Conservation (phyloP, 2,113 vertebrate genomes). For the Thalassoma bifasciatum region DNA sequence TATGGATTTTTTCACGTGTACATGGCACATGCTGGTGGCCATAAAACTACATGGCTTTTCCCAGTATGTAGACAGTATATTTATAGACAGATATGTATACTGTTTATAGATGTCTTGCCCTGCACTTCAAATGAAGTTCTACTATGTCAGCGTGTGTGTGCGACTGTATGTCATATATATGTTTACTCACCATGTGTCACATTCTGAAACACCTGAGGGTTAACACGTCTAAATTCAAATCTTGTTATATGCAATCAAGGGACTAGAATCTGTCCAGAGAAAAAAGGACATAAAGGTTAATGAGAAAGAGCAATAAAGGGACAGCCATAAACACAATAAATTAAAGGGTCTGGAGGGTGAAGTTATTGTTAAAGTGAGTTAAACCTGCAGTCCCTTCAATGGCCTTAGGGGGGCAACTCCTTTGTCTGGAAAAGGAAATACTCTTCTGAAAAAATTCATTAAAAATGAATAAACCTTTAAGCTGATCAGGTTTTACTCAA, state of each 20-base stretch:
- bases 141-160: constrained; percentile 2
- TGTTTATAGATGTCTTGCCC: constrained; percentile 27
- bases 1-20: not conserved
- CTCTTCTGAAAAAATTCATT: too few relatives aligned
- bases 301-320: too few relatives aligned
- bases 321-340: too few relatives aligned
- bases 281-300: too few relatives aligned
- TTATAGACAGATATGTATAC: not conserved
- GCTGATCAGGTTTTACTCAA: too few relatives aligned
- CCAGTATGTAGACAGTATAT: not conserved
- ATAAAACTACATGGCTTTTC: not conserved
- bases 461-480: too few relatives aligned
- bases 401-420: too few relatives aligned
- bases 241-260: not conserved
- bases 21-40: not conserved
- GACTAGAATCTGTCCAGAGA: too few relatives aligned
- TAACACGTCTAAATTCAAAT: not conserved
- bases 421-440: too few relatives aligned
- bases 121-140: not conserved
- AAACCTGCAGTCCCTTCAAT: too few relatives aligned
- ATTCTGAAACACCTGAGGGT: not conserved
- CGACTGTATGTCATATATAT: not conserved
- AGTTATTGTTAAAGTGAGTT: too few relatives aligned
- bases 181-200: not conserved
- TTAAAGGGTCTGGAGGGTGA: too few relatives aligned